Conservation (phyloP, 2,888 invertebrate species). For the Strigamia maritima region DNA sequence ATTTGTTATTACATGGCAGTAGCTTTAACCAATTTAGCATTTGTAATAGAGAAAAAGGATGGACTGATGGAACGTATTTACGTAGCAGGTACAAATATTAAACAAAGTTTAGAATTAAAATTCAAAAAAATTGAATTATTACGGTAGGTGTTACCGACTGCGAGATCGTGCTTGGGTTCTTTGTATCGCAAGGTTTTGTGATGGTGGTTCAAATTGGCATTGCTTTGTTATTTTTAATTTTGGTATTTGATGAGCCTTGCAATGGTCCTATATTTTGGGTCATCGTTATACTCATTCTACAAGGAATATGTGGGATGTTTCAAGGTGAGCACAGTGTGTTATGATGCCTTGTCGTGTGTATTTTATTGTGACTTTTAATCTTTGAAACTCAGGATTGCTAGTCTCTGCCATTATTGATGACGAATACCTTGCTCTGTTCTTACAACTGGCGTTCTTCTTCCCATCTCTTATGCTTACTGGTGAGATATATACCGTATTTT, state of each 20-base stretch:
- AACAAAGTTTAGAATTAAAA: background rate
- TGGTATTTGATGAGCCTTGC: slow-evolving; percentile 84
- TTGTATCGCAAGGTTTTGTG: slow-evolving; percentile 89
- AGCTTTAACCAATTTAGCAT: slow-evolving; percentile 84
- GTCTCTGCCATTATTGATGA: slow-evolving; percentile 88
- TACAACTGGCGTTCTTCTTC: slow-evolving; percentile 90
- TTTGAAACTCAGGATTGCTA: slow-evolving; percentile 66
- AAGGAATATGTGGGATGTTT: slow-evolving; percentile 94
- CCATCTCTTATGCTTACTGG: slow-evolving; percentile 87
- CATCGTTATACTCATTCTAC: slow-evolving; percentile 77
- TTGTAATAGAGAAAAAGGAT: slow-evolving; percentile 86
- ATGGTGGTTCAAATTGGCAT: slow-evolving; percentile 91
- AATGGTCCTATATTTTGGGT: slow-evolving; percentile 83
- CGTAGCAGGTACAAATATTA: slow-evolving; percentile 70
- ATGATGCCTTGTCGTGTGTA: too few species aligned
- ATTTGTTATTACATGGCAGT: slow-evolving; percentile 74
- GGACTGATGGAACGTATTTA: slow-evolving; percentile 87
- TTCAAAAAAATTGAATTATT: background rate
- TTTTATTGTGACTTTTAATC: too few species aligned
- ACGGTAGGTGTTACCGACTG: background rate
- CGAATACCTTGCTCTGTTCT: slow-evolving; percentile 87
- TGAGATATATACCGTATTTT: too few species aligned
- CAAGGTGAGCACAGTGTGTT: too few species aligned
- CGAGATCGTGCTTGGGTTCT: slow-evolving; percentile 50
- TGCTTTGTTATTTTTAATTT: slow-evolving; percentile 85